Conservation (phyloP, 1,140 invertebrate genomes). For the Drosophila erecta region DNA sequence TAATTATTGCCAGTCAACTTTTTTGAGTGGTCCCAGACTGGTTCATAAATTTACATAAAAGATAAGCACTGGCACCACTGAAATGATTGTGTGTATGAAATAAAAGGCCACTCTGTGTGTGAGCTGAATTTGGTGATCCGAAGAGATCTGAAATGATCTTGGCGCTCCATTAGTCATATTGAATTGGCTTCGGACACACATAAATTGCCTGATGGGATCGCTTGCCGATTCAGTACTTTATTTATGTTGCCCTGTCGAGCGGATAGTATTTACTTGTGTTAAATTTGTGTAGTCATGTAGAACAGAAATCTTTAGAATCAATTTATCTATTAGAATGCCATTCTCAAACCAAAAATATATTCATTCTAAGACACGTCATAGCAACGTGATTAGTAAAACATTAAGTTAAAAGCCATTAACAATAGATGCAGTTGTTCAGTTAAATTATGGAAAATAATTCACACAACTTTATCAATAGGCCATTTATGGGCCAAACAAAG, state of each 20-base stretch:
- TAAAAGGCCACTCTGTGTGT: conserved; percentile 10
- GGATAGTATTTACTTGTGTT: conserved; percentile 11
- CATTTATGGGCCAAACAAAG: conserved; percentile 35
- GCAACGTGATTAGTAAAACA: conserved; percentile 2
- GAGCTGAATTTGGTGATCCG: conserved; percentile 24
- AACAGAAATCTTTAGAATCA: too few relatives aligned
- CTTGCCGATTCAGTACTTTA: conserved; percentile 30
- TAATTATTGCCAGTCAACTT: conserved; percentile 81
- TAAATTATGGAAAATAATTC: conserved; percentile 39
- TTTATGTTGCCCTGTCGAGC: conserved; percentile 15
- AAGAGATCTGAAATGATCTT: conserved; percentile 46
- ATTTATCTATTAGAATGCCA: too few relatives aligned
- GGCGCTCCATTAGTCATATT: conserved; percentile 52
- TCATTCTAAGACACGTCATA: neutral
- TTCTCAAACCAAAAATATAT: too few relatives aligned
- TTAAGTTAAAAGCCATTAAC: conserved; percentile 14
- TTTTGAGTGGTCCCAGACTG: conserved; percentile 39
- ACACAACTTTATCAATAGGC: conserved; percentile 44
- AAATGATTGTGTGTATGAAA: conserved; percentile 17
- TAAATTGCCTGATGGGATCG: conserved; percentile 36
- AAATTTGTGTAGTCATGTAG: neutral
- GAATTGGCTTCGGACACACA: conserved; percentile 36
- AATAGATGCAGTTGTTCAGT: conserved; percentile 19
- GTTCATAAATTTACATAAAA: conserved; percentile 61
- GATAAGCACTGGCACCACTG: conserved; percentile 51